Evolutionary conservation across 2,797 vertebrate species (phyloP).

Genomic region (Orientallactaga sibirica): DNA sequence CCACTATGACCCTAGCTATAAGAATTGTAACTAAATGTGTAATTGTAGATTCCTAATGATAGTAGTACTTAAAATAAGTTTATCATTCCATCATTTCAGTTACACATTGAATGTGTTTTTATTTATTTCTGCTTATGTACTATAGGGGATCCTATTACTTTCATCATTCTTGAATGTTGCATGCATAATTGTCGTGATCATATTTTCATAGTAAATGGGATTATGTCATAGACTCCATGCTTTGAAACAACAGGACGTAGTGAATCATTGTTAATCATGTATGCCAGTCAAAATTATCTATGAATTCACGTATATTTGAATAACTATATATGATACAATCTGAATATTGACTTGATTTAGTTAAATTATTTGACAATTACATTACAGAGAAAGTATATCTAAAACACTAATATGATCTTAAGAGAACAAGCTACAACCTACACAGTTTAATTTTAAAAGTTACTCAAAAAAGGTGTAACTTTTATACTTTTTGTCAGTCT

Average conservation of each 20-base stretch:
- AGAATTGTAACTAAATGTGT: not conserved
- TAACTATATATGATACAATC: not conserved
- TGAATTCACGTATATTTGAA: not conserved
- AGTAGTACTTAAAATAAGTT: not conserved
- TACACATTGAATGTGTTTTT: not conserved
- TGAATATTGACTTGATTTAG: not conserved
- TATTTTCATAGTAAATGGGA: not conserved
- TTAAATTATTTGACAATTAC: conserved; percentile 16
- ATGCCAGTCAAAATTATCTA: not conserved
- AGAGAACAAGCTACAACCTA: conserved; percentile 2
- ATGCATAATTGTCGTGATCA: not conserved
- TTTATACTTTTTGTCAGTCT: conserved; percentile 53
- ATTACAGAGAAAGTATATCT: not conserved
- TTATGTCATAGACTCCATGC: not conserved
- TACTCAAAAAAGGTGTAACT: conserved; percentile 39
- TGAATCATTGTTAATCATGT: not conserved
- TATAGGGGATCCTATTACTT: not conserved
- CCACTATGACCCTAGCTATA: not conserved
- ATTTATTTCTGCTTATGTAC: not conserved
- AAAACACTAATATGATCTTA: conserved; percentile 36
- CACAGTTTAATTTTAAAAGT: conserved; percentile 55
- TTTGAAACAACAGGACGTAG: not conserved
- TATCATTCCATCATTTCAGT: not conserved
- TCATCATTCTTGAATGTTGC: not conserved
- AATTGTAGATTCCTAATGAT: not conserved